Evolutionary conservation across 1,140 invertebrate genomes (phyloP), one percentile per base, ranked within the genome.

Genomic region (Drosophila arawakana): DNA sequence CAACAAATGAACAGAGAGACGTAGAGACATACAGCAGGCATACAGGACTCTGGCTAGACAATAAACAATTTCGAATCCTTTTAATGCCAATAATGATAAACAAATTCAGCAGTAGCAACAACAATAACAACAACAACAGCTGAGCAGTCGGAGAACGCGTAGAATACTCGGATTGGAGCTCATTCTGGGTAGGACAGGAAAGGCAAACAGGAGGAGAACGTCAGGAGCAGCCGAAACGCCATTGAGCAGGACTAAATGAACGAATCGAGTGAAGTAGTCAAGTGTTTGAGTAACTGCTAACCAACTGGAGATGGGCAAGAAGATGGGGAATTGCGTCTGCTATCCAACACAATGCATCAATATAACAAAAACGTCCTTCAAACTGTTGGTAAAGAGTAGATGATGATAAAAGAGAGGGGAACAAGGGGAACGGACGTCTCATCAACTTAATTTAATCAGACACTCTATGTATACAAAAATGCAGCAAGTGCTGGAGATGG

Each of bases 361-460:
- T 88, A 86, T 88, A 86, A 70, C 76, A 83, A 78, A 86, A 88
- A 88, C 82, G 73, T 88, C 73, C 83, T 82, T 80, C 76, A 88
- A 83, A 77, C 68, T 76, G 69, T 69, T 71, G 25, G 34, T 10
- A 13, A 34, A n/a, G 18, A 11, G 37, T n/a, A 6, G 25, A 30
- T 30, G 25, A 3, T 0, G 25, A 30, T 2, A 30, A 4, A 2
- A 30, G 34, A n/a, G 37, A 30, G 59, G 63, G 37, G 47, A 34
- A 34, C 2, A 30, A 59, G 4, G 9, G 11, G 18, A 18, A 35
- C 55, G 58, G 77, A 73, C 80, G 80, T 83, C 83, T 83, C 83
- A 88, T 89, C 83, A 89, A 88, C 84, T 88, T 89, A 88, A 88
- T 88, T 88, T 88, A 88, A 88, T 88, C 83, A 89, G 84, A 88